Evolutionary conservation across 2,113 vertebrate genomes (phyloP).

Genomic region (Plecotus auritus): DNA sequence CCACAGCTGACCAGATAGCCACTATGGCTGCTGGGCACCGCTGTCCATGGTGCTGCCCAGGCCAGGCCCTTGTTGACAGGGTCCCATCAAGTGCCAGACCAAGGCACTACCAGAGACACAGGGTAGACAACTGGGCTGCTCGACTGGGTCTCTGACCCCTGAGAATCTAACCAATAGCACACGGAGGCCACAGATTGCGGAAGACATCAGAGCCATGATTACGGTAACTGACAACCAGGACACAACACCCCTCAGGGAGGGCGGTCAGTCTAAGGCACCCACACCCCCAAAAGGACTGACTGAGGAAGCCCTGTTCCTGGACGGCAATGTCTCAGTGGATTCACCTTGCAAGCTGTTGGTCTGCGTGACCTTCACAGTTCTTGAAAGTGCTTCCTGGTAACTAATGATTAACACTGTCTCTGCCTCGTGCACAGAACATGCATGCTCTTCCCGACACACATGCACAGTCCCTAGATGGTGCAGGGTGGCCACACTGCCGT

Average conservation of each 20-base stretch:
- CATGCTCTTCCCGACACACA: not conserved
- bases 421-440: not conserved
- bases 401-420: rapidly evolving
- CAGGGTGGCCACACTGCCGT: rapidly evolving
- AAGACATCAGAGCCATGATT: rapidly evolving
- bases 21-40: no score
- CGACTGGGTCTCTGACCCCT: no score
- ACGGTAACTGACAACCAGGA: not conserved
- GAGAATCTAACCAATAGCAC: rapidly evolving
- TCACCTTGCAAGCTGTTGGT: rapidly evolving
- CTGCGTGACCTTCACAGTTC: not conserved
- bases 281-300: rapidly evolving
- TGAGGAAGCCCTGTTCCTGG: no score
- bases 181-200: rapidly evolving
- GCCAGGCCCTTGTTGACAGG: not conserved
- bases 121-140: not conserved
- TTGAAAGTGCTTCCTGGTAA: not conserved
- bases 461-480: rapidly evolving
- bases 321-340: not conserved
- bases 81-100: not conserved
- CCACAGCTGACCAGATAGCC: not conserved
- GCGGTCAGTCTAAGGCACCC: rapidly evolving
- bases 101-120: rapidly evolving
- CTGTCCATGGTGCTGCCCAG: not conserved
- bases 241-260: no score